Conservation (phyloP, 2,888 invertebrate species). For the Galeopsomyia nigrocyanea region DNA sequence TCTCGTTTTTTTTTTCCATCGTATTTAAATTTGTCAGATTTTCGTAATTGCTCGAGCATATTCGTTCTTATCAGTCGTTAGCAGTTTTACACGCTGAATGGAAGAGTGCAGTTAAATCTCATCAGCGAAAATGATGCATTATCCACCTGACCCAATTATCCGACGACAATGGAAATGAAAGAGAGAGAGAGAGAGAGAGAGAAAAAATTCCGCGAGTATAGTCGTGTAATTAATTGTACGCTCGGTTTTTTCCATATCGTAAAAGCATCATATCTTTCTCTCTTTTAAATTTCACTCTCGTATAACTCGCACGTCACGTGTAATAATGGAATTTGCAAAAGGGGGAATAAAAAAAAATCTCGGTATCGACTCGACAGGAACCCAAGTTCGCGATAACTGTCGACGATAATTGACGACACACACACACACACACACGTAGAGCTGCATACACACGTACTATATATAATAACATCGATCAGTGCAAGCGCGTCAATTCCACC, state of each 20-base stretch:
- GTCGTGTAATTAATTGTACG: constrained; percentile 56
- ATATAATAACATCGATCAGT: constrained; percentile 32
- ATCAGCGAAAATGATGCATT: no score
- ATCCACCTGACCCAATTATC: no score
- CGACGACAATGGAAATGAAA: not conserved
- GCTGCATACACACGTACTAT: not conserved
- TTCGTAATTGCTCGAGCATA: no score
- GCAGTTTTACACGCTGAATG: no score
- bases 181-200: constrained; percentile 8
- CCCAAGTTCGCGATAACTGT: not conserved
- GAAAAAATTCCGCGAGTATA: constrained; percentile 26
- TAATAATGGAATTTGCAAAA: not conserved
- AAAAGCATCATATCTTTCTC: constrained; percentile 46
- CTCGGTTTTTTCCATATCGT: constrained; percentile 56
- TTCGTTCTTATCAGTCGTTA: no score
- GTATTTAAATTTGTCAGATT: no score
- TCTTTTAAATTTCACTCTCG: not conserved
- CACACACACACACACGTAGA: not conserved
- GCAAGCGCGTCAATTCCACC: constrained; percentile 18
- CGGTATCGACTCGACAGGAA: constrained; percentile 22
- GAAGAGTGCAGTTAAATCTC: no score
- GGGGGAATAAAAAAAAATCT: constrained; percentile 2
- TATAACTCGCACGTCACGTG: not conserved
- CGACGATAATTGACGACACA: constrained; percentile 29
- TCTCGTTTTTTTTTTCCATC: no score